Percentiles rank a stretch among this genome's conserved stretches.
These are phyloP conservation scores for Liposcelis brunnea DNA, from an alignment of 2,888 invertebrate species.

Conservation along the genomic window DNA sequence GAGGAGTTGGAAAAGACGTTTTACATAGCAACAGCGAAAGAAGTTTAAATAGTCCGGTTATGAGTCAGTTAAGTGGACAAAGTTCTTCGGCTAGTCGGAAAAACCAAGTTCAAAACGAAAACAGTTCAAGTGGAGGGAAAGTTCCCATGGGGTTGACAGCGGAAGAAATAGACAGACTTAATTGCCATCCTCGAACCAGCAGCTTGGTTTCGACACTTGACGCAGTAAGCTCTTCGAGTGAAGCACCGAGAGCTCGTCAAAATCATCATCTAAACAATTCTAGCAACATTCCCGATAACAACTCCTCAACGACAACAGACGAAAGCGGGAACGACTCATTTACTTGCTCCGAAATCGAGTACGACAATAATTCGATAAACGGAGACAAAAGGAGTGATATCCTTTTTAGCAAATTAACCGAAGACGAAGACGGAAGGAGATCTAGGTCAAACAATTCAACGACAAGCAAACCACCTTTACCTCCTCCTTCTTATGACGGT, in stretches of 20 bases:
- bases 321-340: constrained; percentile 91
- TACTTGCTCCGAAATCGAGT: constrained; percentile 95
- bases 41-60: constrained; percentile 79
- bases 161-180: constrained; percentile 57
- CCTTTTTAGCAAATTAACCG: constrained; percentile 34
- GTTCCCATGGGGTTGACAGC: constrained; percentile 72
- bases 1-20: constrained; percentile 75
- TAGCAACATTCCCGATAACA: constrained; percentile 20
- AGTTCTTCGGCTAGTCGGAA: constrained; percentile 66
- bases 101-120: constrained; percentile 41
- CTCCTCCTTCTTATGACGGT: constrained; percentile 64
- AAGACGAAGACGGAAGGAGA: constrained; percentile 33
- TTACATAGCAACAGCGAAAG: constrained; percentile 81
- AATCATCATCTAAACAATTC: constrained; percentile 33
- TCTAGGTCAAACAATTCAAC: neutral
- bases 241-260: constrained; percentile 49
- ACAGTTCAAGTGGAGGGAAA: constrained; percentile 39
- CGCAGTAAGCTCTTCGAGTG: constrained; percentile 75
- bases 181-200: constrained; percentile 72
- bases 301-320: constrained; percentile 72
- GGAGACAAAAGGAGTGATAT: constrained; percentile 56
- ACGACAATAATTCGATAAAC: constrained; percentile 73
- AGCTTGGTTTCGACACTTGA: constrained; percentile 75
- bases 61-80: constrained; percentile 79
- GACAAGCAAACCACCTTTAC: constrained; percentile 39